Evolutionary conservation across 2,113 vertebrate species (phyloP).

Genomic region (Zosterops borbonicus): DNA sequence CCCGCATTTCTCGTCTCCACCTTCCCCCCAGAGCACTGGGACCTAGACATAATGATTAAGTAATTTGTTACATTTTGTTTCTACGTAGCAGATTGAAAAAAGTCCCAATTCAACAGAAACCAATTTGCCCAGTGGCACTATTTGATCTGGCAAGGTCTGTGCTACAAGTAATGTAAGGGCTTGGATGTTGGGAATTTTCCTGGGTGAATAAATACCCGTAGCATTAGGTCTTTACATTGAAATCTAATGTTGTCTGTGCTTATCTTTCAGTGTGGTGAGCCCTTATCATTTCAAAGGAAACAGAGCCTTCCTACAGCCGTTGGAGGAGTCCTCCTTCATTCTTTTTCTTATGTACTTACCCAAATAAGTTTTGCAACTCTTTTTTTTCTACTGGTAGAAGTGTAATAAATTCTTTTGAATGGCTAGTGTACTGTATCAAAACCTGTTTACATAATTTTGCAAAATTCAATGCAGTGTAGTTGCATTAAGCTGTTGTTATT

Average conservation of each 20-base stretch:
- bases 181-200: background rate
- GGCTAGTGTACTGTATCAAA: background rate
- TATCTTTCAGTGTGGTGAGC: background rate
- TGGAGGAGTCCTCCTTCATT: background rate
- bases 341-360: background rate
- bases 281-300: background rate
- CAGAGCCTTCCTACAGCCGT: background rate
- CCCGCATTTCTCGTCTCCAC: background rate
- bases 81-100: background rate
- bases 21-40: accelerated
- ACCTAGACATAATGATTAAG: background rate
- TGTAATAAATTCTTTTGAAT: background rate
- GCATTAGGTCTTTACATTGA: background rate
- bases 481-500: accelerated
- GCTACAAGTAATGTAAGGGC: background rate
- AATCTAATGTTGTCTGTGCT: background rate
- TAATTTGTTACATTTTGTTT: background rate
- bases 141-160: background rate
- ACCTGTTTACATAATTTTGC: background rate
- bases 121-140: background rate
- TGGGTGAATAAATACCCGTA: background rate
- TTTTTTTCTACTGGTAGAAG: background rate
- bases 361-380: background rate
- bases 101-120: background rate
- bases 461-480: background rate